Evolutionary conservation across 2,113 vertebrate species (phyloP).

Genomic region (Syngnathoides biaculeatus): DNA sequence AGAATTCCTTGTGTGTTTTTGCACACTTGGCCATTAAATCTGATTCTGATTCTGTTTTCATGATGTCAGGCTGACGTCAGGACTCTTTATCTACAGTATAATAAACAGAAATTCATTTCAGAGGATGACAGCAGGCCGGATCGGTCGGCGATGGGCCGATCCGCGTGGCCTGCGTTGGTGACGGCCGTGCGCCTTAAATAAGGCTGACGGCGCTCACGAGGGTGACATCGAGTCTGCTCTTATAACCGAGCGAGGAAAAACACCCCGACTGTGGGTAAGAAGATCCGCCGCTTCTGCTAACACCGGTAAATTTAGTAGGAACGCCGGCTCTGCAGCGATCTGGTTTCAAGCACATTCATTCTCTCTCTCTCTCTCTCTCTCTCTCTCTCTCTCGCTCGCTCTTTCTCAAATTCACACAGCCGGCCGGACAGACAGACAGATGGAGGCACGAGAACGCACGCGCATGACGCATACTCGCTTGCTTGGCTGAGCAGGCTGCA

Average conservation of each 20-base stretch:
- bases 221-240: slow-evolving; percentile 67
- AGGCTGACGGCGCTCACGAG: slow-evolving; percentile 69
- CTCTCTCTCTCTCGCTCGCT: not conserved
- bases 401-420: slow-evolving; percentile 12
- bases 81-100: too few species aligned
- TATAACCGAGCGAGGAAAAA: slow-evolving; percentile 69
- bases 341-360: slow-evolving; percentile 55
- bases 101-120: not conserved
- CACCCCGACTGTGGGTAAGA: slow-evolving; percentile 52
- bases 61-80: too few species aligned
- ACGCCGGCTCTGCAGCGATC: slow-evolving; percentile 56
- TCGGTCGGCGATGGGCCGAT: slow-evolving; percentile 17
- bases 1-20: too few species aligned
- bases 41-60: too few species aligned
- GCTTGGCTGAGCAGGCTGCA: slow-evolving; percentile 24
- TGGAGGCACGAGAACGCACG: slow-evolving; percentile 35
- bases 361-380: not conserved
- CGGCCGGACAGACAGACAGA: slow-evolving; percentile 20
- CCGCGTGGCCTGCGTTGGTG: slow-evolving; percentile 43
- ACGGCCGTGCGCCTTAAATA: slow-evolving; percentile 62
- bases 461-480: slow-evolving; percentile 38
- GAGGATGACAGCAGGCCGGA: slow-evolving; percentile 18
- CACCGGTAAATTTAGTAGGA: slow-evolving; percentile 73
- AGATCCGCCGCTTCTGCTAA: slow-evolving; percentile 65
- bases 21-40: too few species aligned